Base-by-base conservation (phyloP, 1,140 invertebrate genomes). In the Mamestra configurata region DNA sequence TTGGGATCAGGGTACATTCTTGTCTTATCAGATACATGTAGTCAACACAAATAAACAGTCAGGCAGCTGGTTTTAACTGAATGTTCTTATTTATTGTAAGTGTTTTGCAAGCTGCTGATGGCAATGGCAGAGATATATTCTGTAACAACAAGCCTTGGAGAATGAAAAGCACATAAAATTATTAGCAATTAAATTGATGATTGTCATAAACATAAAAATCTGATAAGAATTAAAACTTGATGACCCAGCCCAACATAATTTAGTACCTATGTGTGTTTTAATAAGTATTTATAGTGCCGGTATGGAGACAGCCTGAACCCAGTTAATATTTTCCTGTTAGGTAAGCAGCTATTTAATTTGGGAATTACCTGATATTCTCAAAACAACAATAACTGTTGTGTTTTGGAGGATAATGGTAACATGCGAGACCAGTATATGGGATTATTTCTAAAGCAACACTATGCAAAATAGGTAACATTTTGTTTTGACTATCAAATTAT, bases 141-240 rank as follows among this genome's bases (percentile, higher is more conserved):
- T 70, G 66, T 70, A 61, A 37, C 59, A 61, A 61, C 8, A 61
- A 70, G 66, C 66, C 22, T 27, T 46, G 13, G 49, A 27, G 27
- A 15, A 70, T 70, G 64, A 49, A 27, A 70, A 70, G 66, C 40
- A 49, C 20, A 27, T 46, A 15, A 15, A 70, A 5, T 31, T 31
- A 61, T 61, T 61, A 35, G 31, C 15, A 61, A 35, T 37, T 37
- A 18, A 35, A 61, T 7, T 31, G 20, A 61, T 61, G 24, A 61
- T 35, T 31, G 15, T 55, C n/a, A 27, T n/a, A 7, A 35, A n/a
- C 31, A 18, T 61, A 5, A 35, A 37, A 61, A 37, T 57, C 53
- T 57, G 53, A 1, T 57, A 27, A 57, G 0, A 15, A 57, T 15
- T 8, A 57, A n/a, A n/a, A n/a, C n/a, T n/a, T n/a, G 46, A 49